phyloP scores from a whole-genome alignment of 2,797 vertebrate species.

The Sylvilagus floridanus region DNA sequence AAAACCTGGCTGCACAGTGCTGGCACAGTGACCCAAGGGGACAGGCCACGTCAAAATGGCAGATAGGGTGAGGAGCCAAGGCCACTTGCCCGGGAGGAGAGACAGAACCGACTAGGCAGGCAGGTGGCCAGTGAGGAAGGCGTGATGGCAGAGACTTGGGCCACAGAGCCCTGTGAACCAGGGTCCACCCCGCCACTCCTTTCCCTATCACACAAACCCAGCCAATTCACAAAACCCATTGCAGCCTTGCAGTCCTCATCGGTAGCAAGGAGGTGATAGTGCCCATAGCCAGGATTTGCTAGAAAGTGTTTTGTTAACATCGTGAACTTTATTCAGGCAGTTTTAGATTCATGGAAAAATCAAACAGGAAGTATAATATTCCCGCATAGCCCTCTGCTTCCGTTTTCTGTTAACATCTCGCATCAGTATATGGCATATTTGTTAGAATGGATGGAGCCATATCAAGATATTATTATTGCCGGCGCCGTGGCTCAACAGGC shows the following conservation, averaged over 20 bases:
- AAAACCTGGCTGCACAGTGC: not conserved
- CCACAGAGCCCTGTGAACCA: not conserved
- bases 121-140: not conserved
- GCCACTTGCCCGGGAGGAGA: not conserved
- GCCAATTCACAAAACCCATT: not conserved
- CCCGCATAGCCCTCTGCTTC: accelerated
- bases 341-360: not conserved
- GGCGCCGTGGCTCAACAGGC: too few species aligned
- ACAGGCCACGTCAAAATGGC: not conserved
- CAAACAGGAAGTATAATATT: not conserved
- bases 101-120: not conserved
- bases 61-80: not conserved
- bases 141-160: not conserved
- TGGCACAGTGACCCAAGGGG: not conserved
- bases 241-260: not conserved
- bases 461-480: not conserved
- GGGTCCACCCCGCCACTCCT: not conserved
- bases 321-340: not conserved
- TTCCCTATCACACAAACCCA: accelerated
- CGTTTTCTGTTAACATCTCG: not conserved
- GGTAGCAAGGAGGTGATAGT: not conserved
- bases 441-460: not conserved
- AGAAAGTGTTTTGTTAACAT: not conserved
- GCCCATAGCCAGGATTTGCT: not conserved
- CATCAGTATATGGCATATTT: not conserved